Conservation (phyloP, 2,797 vertebrate species). For the Mycteria americana region DNA sequence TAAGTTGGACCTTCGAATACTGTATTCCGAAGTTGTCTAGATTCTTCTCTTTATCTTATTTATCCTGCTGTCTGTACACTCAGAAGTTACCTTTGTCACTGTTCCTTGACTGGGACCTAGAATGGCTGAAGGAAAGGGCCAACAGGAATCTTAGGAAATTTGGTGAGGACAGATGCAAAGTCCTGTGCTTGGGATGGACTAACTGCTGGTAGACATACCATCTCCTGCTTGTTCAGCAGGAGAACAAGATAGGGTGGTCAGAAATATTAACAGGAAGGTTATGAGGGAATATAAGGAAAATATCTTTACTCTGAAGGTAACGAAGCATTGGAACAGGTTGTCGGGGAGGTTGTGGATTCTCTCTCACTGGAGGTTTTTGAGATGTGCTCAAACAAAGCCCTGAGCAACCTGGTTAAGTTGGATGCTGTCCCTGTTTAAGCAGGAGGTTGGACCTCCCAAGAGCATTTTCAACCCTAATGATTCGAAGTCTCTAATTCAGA, state of each 20-base stretch:
- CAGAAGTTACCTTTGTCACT: not conserved
- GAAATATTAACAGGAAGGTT: not conserved
- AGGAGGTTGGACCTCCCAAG: not conserved
- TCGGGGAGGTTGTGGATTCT: not conserved
- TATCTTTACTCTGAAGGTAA: not conserved
- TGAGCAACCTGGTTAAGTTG: not conserved
- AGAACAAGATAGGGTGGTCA: not conserved
- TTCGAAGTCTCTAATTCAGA: rapidly evolving
- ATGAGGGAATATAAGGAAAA: not conserved
- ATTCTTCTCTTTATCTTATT: not conserved
- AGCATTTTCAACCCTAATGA: not conserved
- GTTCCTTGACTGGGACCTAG: not conserved
- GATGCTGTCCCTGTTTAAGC: not conserved
- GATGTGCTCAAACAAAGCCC: not conserved
- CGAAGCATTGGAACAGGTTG: not conserved
- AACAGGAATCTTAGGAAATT: rapidly evolving
- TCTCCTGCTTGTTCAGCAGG: not conserved
- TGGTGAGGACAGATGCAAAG: not conserved
- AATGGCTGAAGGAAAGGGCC: not conserved
- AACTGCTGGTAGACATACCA: not conserved
- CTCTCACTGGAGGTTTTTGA: not conserved
- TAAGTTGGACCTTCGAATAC: not conserved
- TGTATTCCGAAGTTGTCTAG: not conserved
- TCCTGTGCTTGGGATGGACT: not conserved
- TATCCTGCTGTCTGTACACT: not conserved